Conservation (phyloP, 1,140 invertebrate species). For the Rhopalosiphum maidis region DNA sequence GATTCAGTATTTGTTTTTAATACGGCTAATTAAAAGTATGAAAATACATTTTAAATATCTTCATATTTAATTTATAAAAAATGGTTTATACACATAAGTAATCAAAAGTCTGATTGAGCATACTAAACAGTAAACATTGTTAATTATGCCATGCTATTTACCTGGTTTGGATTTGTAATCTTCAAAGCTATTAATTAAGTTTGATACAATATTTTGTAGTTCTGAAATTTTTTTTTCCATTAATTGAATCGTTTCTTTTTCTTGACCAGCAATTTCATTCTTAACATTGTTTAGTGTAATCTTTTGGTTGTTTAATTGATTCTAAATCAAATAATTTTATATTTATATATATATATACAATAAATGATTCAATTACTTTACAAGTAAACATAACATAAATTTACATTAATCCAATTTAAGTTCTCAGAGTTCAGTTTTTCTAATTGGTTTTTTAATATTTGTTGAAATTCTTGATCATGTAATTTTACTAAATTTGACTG, state of each 20-base stretch:
- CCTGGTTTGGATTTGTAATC: constrained; percentile 27
- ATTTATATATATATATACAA: not conserved
- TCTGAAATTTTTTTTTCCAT: constrained; percentile 53
- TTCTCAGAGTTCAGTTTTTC: constrained; percentile 51
- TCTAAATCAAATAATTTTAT: not conserved
- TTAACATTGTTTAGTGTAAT: not conserved
- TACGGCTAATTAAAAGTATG: not conserved
- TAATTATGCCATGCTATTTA: not conserved
- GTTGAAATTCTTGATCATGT: constrained; percentile 43
- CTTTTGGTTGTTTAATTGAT: constrained; percentile 22
- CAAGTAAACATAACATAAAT: not conserved
- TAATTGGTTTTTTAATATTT: constrained; percentile 33
- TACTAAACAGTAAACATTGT: not conserved
- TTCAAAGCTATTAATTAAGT: constrained; percentile 44
- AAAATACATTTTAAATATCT: not conserved
- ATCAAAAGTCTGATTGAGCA: not conserved
- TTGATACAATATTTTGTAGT: constrained; percentile 28
- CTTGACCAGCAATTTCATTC: not conserved
- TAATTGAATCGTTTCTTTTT: not conserved
- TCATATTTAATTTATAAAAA: not conserved
- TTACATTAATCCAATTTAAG: constrained; percentile 55
- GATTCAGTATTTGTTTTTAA: constrained; percentile 9
- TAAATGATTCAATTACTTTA: not conserved
- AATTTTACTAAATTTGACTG: constrained; percentile 36
- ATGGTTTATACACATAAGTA: not conserved